Percentiles rank a stretch among this genome's conserved stretches.
These are phyloP conservation scores for Leptopilina myrica DNA, from an alignment of 2,888 invertebrate genomes.

Conservation along the genomic window DNA sequence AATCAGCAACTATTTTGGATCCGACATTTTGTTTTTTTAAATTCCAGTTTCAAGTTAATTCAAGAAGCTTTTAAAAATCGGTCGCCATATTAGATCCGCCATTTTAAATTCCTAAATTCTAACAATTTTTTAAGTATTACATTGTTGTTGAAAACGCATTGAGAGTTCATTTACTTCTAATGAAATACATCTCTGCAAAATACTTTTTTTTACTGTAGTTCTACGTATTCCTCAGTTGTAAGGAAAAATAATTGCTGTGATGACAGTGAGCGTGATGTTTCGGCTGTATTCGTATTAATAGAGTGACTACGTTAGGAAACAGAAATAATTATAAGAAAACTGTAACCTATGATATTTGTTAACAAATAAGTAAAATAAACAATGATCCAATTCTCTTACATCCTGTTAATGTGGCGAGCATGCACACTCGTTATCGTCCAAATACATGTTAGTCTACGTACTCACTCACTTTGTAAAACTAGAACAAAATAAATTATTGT, in stretches of 20 bases:
- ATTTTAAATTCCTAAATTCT: no score
- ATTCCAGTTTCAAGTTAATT: no score
- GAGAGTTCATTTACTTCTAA: no score
- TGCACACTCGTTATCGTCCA: constrained; percentile 54
- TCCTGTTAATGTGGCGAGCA: constrained; percentile 11
- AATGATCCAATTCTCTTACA: constrained; percentile 17
- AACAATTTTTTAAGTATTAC: no score
- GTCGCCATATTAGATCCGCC: no score
- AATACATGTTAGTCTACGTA: constrained; percentile 59
- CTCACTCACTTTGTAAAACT: constrained; percentile 70
- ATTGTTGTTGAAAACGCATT: no score
- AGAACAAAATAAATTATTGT: constrained; percentile 75
- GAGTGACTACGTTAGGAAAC: constrained; percentile 24
- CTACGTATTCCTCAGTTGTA: constrained; percentile 19
- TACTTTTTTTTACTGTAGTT: not conserved
- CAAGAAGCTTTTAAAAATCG: no score
- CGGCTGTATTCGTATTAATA: constrained; percentile 43
- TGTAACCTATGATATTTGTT: not conserved
- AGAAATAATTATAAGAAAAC: constrained; percentile 22
- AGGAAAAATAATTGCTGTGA: constrained; percentile 40
- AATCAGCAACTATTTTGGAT: no score
- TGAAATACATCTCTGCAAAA: no score
- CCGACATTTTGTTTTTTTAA: no score
- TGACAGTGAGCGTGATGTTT: constrained; percentile 46
- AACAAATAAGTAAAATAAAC: constrained; percentile 14